Percentiles rank a stretch among this genome's conserved stretches.
These are phyloP conservation scores for Emydura subglobosa DNA, from an alignment of 2,113 vertebrate genomes.

Conservation along the genomic window DNA sequence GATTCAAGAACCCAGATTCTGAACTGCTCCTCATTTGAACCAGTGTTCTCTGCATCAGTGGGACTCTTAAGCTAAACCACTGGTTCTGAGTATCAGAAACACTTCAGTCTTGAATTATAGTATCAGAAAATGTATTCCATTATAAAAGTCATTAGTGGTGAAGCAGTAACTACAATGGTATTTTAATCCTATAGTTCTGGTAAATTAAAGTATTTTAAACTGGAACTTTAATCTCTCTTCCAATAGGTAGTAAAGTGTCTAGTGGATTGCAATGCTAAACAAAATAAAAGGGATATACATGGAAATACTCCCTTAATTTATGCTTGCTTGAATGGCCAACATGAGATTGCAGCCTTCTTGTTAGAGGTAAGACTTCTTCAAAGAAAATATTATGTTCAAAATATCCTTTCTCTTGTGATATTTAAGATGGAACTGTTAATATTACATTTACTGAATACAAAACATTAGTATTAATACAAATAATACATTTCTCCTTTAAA, in stretches of 20 bases:
- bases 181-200: neutral
- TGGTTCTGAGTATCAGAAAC: neutral
- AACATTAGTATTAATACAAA: neutral
- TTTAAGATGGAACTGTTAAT: neutral
- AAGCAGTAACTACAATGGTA: neutral
- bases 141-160: neutral
- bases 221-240: slow-evolving; percentile 18
- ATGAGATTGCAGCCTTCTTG: slow-evolving; percentile 82
- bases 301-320: slow-evolving; percentile 94
- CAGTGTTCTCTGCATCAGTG: neutral
- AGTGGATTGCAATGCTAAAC: slow-evolving; percentile 88
- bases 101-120: neutral
- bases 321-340: slow-evolving; percentile 86
- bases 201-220: neutral
- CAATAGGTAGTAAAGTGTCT: slow-evolving; percentile 88
- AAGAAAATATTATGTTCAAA: neutral
- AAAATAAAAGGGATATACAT: slow-evolving; percentile 91
- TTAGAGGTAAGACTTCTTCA: slow-evolving; percentile 83
- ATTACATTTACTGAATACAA: neutral
- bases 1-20: neutral
- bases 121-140: neutral
- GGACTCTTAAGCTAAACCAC: neutral
- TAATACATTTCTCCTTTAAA: neutral
- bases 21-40: neutral
- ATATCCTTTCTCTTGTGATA: neutral